Conservation (phyloP, 1,140 invertebrate species). For the Aphaenogaster rudis region DNA sequence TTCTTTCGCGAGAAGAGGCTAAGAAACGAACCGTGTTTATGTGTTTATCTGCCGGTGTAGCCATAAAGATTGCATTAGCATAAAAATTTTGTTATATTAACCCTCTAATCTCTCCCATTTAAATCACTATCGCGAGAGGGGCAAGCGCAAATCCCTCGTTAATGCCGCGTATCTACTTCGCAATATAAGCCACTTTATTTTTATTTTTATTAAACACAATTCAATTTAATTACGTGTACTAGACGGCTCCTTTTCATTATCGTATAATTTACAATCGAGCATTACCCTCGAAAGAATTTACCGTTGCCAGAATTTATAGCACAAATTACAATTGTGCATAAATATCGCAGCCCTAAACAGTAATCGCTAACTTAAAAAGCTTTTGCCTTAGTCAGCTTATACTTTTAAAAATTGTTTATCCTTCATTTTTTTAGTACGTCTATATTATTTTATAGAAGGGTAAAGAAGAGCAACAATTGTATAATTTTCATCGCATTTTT, state of each 20-base stretch:
- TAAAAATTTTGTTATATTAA: constrained; percentile 49
- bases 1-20: constrained; percentile 27
- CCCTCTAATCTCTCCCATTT: constrained; percentile 34
- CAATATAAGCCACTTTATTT: constrained; percentile 40
- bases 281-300: not conserved
- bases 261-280: not conserved
- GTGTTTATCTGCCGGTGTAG: constrained; percentile 54
- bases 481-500: constrained; percentile 14
- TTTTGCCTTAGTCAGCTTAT: not conserved
- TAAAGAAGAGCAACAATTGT: not conserved
- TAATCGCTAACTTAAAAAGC: not conserved
- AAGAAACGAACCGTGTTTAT: constrained; percentile 52
- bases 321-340: not conserved
- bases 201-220: constrained; percentile 36
- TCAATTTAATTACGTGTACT: constrained; percentile 32
- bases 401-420: not conserved
- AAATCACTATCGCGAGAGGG: constrained; percentile 37
- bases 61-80: constrained; percentile 57
- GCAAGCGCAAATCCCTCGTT: constrained; percentile 44
- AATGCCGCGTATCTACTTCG: constrained; percentile 19
- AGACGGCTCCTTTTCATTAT: not conserved
- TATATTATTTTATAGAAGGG: not conserved
- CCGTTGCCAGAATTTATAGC: not conserved
- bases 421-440: not conserved
- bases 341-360: not conserved